Evolutionary conservation across 1,140 invertebrate species (phyloP).

Genomic region (Caenorhabditis briggsae): DNA sequence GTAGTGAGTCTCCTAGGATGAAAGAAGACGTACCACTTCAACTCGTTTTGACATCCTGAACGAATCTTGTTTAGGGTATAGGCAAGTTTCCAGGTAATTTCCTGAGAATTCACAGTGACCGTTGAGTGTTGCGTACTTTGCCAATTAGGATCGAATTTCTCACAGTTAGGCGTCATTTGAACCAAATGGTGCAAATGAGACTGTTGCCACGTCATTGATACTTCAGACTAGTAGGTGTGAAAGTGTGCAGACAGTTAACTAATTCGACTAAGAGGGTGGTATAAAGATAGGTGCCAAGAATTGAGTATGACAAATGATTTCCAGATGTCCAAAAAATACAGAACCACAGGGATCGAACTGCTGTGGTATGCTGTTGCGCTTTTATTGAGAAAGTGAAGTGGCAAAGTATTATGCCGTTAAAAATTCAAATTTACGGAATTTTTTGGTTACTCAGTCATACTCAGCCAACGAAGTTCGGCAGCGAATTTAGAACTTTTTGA

Average conservation of each 20-base stretch:
- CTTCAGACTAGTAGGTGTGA: conserved; percentile 17
- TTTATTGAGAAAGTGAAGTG: background rate
- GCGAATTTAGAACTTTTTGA: too few relatives aligned
- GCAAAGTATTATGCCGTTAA: too few relatives aligned
- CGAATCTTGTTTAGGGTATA: background rate
- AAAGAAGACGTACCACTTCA: conserved; percentile 6
- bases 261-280: background rate
- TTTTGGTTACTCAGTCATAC: too few relatives aligned
- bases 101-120: too few relatives aligned
- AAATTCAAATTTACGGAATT: too few relatives aligned
- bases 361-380: too few relatives aligned
- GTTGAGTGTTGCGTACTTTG: background rate
- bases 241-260: background rate
- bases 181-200: background rate
- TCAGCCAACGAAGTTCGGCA: too few relatives aligned
- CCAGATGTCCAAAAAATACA: too few relatives aligned
- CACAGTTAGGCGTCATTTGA: background rate
- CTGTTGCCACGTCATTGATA: conserved; percentile 8
- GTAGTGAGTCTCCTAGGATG: conserved; percentile 8
- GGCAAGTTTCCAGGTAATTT: background rate
- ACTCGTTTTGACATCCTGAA: conserved; percentile 28
- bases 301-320: too few relatives aligned
- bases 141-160: conserved; percentile 19
- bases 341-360: too few relatives aligned
- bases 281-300: background rate